Evolutionary conservation across 2,797 vertebrate genomes (phyloP).

Genomic region (Anabas testudineus): DNA sequence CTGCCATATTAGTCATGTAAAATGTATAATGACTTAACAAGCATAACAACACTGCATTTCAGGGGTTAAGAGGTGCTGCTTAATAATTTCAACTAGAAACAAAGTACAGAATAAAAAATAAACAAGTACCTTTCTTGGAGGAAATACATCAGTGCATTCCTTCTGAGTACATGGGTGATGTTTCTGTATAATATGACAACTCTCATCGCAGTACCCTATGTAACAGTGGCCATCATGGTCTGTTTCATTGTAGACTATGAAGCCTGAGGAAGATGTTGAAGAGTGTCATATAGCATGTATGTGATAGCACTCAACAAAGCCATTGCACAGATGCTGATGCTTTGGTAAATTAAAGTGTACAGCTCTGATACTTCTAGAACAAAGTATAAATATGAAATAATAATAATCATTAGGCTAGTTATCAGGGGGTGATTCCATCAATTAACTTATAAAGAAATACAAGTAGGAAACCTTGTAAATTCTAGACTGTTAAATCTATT

Average conservation of each 20-base stretch:
- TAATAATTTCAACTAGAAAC: not conserved
- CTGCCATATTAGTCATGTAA: not conserved
- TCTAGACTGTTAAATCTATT: too few species aligned
- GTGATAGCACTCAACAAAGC: not conserved
- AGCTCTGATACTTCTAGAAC: too few species aligned
- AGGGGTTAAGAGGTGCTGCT: not conserved
- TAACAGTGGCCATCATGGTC: constrained; percentile 81
- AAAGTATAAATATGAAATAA: too few species aligned
- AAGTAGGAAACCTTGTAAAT: too few species aligned
- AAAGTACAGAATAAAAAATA: not conserved
- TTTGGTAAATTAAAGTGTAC: too few species aligned
- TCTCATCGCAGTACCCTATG: constrained; percentile 70
- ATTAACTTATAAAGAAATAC: too few species aligned
- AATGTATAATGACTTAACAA: not conserved
- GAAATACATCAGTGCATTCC: constrained; percentile 4
- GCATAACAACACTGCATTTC: not conserved
- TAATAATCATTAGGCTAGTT: too few species aligned
- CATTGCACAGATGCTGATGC: not conserved
- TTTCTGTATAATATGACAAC: constrained; percentile 59
- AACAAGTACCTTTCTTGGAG: constrained; percentile 50
- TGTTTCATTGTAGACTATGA: constrained; percentile 73
- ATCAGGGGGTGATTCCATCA: too few species aligned
- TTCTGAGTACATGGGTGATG: accelerated
- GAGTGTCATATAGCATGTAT: not conserved
- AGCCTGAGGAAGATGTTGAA: constrained; percentile 64